Base-by-base conservation (phyloP, 1,140 invertebrate genomes). In the Lepidurus couesii region DNA sequence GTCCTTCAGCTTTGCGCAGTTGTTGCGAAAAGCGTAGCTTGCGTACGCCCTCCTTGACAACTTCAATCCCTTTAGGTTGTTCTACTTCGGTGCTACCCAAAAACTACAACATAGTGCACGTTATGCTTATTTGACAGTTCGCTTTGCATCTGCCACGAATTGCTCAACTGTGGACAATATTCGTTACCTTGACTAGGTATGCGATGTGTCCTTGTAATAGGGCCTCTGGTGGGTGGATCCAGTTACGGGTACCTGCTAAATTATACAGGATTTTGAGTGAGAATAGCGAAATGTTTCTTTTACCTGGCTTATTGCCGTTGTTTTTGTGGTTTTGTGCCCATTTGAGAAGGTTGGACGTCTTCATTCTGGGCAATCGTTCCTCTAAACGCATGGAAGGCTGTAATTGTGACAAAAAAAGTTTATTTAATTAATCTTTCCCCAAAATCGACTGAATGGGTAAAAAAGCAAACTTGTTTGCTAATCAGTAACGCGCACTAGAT, bases 11-110 rank as follows among this genome's bases (percentile, higher is more conserved):
- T 85, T 96, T 96, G 83, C 93, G 92, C 80, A 98, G 87, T 84
- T 98, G 95, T 84, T 97, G 95, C 81, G 91, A 93, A 85, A 98
- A 97, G 86, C 96, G 95, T 81, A 98, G 87, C 84, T 97, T 97
- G 81, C 94, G 90, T 81, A 98, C 97, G 47, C 95, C 95, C 84
- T 98, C 95, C 86, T 97, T 97, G 0, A 98, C 95, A 34, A 98
- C 94, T 84, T 98, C 95, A 82, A 97, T 97, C 78, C 96, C 96
- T 88, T 98, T 98, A 6, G 96, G 93, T 86, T 96, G 93, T 82
- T 97, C 94, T 65, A 98, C 96, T 83, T 92, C 91, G 74, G 93
- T 95, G 84, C 92, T 94, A 81, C 96, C 96, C 84, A 97, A 89
- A 89, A 97, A 98, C 94, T 96, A 77, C 53, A 65, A 65, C 21